A percentile compares a stretch with the other conserved stretches of the same genome.
Evolutionary conservation across 2,888 invertebrate genomes (phyloP).

Genomic region (Trissolcus japonicus): DNA sequence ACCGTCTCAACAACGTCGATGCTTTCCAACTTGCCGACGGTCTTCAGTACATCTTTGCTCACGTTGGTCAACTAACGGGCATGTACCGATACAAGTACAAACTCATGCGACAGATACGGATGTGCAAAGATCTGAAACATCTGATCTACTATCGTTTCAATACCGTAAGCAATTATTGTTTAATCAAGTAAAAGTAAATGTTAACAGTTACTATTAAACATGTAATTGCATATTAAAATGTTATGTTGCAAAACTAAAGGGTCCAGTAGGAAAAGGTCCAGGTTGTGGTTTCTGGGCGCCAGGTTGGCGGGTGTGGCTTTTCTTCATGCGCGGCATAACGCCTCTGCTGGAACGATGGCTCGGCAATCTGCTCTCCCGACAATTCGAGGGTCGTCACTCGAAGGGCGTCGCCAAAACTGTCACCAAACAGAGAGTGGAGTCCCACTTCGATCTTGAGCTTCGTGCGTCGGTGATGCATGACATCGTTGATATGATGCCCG

Average conservation of each 20-base stretch:
- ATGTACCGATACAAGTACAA: slow-evolving; percentile 99
- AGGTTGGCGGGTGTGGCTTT: slow-evolving; percentile 99
- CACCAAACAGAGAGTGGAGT: slow-evolving; percentile 99
- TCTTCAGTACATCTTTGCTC: slow-evolving; percentile 98
- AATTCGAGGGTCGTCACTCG: slow-evolving; percentile 99
- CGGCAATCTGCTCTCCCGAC: slow-evolving; percentile 98
- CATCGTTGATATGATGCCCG: slow-evolving; percentile 99
- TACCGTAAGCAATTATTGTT: slow-evolving; percentile 81
- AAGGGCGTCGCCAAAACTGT: slow-evolving; percentile 99
- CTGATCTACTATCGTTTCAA: slow-evolving; percentile 99
- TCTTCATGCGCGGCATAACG: slow-evolving; percentile 99
- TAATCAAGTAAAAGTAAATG: background rate
- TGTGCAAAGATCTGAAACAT: slow-evolving; percentile 99
- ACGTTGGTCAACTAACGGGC: slow-evolving; percentile 99
- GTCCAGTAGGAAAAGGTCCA: slow-evolving; percentile 98
- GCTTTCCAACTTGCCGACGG: slow-evolving; percentile 99
- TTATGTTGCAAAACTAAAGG: slow-evolving; percentile 78
- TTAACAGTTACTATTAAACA: background rate
- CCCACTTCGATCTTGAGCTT: slow-evolving; percentile 98
- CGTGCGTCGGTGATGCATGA: slow-evolving; percentile 98
- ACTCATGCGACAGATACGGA: slow-evolving; percentile 98
- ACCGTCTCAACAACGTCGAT: slow-evolving; percentile 98
- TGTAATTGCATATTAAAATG: background rate
- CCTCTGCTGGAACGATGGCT: slow-evolving; percentile 98
- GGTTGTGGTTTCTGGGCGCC: slow-evolving; percentile 99